Evolutionary conservation across 1,140 invertebrate species (phyloP).

Genomic region (Euura saliciscinereae): DNA sequence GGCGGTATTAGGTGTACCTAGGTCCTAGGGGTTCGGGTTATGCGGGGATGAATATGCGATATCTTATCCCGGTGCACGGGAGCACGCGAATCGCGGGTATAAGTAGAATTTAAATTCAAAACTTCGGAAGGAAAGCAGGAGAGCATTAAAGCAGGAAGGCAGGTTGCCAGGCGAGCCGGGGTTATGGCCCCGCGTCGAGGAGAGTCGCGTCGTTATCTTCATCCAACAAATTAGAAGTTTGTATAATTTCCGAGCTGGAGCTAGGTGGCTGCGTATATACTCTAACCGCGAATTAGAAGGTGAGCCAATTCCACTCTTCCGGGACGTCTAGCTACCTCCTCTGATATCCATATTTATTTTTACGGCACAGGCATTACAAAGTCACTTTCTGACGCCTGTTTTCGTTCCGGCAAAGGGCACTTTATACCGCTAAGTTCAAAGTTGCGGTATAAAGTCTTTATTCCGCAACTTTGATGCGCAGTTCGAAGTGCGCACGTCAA

Average conservation of each 20-base stretch:
- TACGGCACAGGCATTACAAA: too few relatives aligned
- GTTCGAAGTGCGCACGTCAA: too few relatives aligned
- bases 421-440: too few relatives aligned
- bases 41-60: too few relatives aligned
- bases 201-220: background rate
- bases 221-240: slow-evolving; percentile 3
- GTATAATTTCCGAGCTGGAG: background rate
- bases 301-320: background rate
- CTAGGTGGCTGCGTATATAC: background rate
- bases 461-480: too few relatives aligned
- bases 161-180: background rate
- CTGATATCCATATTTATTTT: background rate
- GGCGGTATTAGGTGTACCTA: background rate
- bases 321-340: background rate
- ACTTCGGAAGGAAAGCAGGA: background rate
- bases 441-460: too few relatives aligned
- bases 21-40: too few relatives aligned
- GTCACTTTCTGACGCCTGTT: too few relatives aligned
- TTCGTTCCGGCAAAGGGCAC: too few relatives aligned
- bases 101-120: background rate
- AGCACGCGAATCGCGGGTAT: background rate
- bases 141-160: too few relatives aligned
- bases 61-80: background rate
- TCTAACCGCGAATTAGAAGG: background rate
- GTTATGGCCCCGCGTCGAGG: background rate